These are phyloP conservation scores for Hypomecis punctinalis DNA, from an alignment of 2,888 invertebrate genomes.

Conservation along the genomic window DNA sequence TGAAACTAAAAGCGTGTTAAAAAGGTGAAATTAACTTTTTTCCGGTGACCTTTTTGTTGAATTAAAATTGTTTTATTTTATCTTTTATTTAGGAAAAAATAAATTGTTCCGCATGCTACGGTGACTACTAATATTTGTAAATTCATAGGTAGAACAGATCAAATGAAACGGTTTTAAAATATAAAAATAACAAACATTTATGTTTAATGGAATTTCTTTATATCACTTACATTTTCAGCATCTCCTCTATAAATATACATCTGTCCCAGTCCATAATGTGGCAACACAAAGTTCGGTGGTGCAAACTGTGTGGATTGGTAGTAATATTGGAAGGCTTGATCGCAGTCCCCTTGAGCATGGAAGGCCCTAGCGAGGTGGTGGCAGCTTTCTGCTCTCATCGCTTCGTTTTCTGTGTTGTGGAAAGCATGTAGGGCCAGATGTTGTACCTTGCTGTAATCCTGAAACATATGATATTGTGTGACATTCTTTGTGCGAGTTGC, in stretches of 20 bases:
- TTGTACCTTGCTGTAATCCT: conserved; percentile 98
- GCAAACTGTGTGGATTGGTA: conserved; percentile 99
- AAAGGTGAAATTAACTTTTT: too few relatives aligned
- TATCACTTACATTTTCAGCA: conserved; percentile 92
- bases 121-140: too few relatives aligned
- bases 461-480: conserved; percentile 20
- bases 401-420: conserved; percentile 99
- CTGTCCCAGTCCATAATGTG: conserved; percentile 99
- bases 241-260: conserved; percentile 99
- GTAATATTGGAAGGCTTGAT: conserved; percentile 99
- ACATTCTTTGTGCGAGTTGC: too few relatives aligned
- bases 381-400: conserved; percentile 99
- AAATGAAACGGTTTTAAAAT: too few relatives aligned
- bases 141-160: too few relatives aligned
- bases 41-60: too few relatives aligned
- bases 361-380: conserved; percentile 98
- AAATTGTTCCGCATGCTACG: too few relatives aligned
- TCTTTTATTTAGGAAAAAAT: too few relatives aligned
- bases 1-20: too few relatives aligned
- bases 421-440: conserved; percentile 98
- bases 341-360: conserved; percentile 97
- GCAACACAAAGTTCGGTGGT: conserved; percentile 96
- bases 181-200: too few relatives aligned
- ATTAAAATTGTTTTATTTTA: too few relatives aligned
- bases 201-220: too few relatives aligned